Evolutionary conservation across 2,888 invertebrate species (phyloP).

Genomic region (Hirtodrosophila cameraria): DNA sequence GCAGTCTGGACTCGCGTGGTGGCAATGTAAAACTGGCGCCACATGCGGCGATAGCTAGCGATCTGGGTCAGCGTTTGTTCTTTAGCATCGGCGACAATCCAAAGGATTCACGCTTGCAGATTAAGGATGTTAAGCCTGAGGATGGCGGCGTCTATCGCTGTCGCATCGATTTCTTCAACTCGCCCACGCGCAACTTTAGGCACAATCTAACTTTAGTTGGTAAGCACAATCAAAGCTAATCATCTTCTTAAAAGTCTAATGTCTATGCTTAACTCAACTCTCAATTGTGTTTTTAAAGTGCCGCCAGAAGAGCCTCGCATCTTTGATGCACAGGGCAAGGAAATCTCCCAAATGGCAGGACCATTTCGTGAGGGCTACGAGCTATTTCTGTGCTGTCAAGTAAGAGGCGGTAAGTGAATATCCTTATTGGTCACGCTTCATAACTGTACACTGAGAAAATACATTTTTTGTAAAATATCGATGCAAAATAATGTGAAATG

Average conservation of each 20-base stretch:
- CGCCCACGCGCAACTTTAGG: conserved; percentile 93
- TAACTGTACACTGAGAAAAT: too few relatives aligned
- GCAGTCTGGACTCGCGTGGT: conserved; percentile 91
- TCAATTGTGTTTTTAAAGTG: conserved; percentile 85
- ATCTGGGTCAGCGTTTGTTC: conserved; percentile 90
- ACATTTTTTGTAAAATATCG: neutral
- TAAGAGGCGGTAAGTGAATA: conserved; percentile 91
- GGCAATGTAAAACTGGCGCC: conserved; percentile 88
- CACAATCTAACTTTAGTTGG: conserved; percentile 95
- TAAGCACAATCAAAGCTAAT: conserved; percentile 85
- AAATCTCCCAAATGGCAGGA: conserved; percentile 91
- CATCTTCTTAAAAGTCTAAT: neutral
- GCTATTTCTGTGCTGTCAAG: conserved; percentile 93
- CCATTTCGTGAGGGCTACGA: conserved; percentile 95
- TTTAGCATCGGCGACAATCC: conserved; percentile 90
- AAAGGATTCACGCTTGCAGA: conserved; percentile 89
- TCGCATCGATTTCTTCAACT: conserved; percentile 94
- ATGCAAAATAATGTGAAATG: too few relatives aligned
- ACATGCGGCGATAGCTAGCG: conserved; percentile 91
- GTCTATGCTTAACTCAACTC: neutral
- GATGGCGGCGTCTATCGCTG: conserved; percentile 95
- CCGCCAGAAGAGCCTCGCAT: conserved; percentile 92
- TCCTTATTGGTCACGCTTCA: neutral
- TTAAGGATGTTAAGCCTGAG: conserved; percentile 88
- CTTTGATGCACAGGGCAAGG: conserved; percentile 92